Conservation (phyloP, 2,797 vertebrate genomes). For the Cuculus canorus region DNA sequence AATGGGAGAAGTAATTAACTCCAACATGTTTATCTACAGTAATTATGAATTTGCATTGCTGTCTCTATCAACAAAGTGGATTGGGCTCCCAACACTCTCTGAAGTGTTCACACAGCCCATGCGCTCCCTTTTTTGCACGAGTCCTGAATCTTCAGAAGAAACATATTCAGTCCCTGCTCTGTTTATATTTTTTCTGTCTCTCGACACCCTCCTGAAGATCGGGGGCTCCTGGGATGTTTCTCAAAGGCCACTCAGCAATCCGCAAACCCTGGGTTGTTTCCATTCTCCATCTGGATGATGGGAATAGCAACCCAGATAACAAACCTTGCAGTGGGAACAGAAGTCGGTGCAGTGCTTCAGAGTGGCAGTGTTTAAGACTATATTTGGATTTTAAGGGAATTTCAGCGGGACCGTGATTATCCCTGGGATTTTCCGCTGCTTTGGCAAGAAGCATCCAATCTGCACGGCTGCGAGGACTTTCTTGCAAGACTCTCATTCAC, state of each 20-base stretch:
- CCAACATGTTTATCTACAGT: background rate
- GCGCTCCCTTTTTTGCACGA: background rate
- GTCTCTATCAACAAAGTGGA: background rate
- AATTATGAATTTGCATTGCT: slow-evolving; percentile 19
- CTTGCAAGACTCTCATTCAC: background rate
- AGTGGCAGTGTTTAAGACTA: background rate
- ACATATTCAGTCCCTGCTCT: background rate
- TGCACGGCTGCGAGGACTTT: background rate
- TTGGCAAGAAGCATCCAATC: background rate
- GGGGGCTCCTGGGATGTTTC: background rate
- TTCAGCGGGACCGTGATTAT: background rate
- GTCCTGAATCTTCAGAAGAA: background rate
- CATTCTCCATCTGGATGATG: background rate
- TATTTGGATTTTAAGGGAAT: background rate
- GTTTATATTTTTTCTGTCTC: background rate
- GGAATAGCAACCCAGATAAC: background rate
- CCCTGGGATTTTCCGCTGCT: background rate
- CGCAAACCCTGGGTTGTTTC: background rate
- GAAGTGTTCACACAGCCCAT: background rate
- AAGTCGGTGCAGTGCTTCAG: background rate
- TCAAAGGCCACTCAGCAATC: background rate
- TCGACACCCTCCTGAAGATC: background rate
- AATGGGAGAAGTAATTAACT: slow-evolving; percentile 13
- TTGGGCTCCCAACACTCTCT: background rate
- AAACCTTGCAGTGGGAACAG: fast-evolving